Base-by-base conservation (phyloP, 2,797 vertebrate genomes). In the Pangasius mekongensis region DNA sequence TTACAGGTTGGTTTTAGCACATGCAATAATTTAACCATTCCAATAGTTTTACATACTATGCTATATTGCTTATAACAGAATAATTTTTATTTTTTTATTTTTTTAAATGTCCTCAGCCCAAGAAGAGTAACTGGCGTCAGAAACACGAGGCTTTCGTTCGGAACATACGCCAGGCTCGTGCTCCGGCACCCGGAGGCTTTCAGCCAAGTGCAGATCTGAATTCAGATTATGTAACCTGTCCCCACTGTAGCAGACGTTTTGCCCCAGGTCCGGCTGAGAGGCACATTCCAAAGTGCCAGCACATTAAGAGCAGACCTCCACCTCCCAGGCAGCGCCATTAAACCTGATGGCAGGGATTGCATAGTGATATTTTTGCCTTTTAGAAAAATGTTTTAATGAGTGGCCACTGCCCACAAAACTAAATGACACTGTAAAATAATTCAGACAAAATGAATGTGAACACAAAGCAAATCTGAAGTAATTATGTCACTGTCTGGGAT, bases 281-380 rank as follows among this genome's bases (percentile, higher is more conserved):
- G 86, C 96, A 97, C 33, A 93, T 97, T 91, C 94, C 96, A 49
- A 97, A 95, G 90, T 97, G 96, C 92, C 95, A 95, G 92, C 93
- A 86, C 87, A 96, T 96, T 89, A 96, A 91, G 91, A 96, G 89
- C 7, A 95, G 92, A 9, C 95, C 95, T 11, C 92, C 93, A 0
- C 93, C 95, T 30, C 93, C 94, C 3, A 69, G 30, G 71, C 86
- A 78, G 1, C 84, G 47, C n/a, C 87, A 43, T 43, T 36, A 76
- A 77, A 71, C 16, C 0, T 49, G 30, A 86, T 9, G 0, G 27
- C 47, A 86, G 22, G 5, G n/a, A 49, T 1, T 86, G 49, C 39
- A 67, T 83, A 66, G 16, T 67, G 27, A 47, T 78, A 10, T 30
- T 52, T 9, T 20, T 83, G 13, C n/a, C 3, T 49, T 66, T 66